These are phyloP conservation scores for Pelmatolapia mariae DNA, from an alignment of 2,113 vertebrate species.

Conservation along the genomic window DNA sequence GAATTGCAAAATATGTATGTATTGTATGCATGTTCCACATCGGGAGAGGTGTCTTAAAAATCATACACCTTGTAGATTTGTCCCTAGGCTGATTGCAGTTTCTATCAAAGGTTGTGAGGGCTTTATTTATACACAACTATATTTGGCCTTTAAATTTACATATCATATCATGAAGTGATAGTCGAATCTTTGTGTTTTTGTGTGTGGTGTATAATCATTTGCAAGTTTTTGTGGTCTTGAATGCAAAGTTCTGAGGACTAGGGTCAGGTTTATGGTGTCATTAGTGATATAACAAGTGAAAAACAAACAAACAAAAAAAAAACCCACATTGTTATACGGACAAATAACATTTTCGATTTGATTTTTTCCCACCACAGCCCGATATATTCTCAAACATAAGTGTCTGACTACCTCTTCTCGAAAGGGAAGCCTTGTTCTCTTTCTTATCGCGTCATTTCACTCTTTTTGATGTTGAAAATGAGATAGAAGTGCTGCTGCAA, in stretches of 20 bases:
- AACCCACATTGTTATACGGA: rapidly evolving
- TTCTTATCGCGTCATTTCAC: neutral
- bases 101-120: neutral
- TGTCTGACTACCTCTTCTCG: neutral
- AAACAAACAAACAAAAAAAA: neutral
- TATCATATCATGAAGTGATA: neutral
- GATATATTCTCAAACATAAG: neutral
- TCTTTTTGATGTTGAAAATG: neutral
- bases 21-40: neutral
- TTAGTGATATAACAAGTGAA: neutral
- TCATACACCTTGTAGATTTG: neutral
- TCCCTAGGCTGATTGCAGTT: neutral
- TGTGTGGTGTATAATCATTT: neutral
- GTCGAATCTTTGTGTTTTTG: neutral
- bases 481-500: neutral
- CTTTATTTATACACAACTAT: neutral
- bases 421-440: neutral
- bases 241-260: neutral
- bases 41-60: neutral
- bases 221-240: neutral
- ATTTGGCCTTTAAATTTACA: neutral
- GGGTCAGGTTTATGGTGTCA: neutral
- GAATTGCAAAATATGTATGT: neutral
- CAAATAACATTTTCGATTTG: neutral
- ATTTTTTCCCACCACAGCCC: neutral